Conservation (phyloP, 2,888 invertebrate genomes). For the Calephelis perditalis region DNA sequence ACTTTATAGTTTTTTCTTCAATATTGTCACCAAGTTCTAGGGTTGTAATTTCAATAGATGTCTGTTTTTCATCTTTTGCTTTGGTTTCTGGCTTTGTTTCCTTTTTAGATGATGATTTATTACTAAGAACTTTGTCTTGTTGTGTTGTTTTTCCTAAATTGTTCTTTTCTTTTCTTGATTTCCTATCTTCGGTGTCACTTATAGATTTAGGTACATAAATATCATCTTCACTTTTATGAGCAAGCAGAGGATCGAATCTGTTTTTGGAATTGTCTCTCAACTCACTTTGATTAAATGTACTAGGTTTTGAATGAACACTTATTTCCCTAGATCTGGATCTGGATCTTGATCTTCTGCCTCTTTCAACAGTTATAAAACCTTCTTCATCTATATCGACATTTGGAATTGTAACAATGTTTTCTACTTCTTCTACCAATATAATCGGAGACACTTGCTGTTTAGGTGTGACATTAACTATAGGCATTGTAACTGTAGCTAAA, state of each 20-base stretch:
- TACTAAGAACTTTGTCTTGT: slow-evolving; percentile 41
- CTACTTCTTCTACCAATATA: slow-evolving; percentile 59
- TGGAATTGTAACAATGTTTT: slow-evolving; percentile 40
- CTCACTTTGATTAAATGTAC: slow-evolving; percentile 36
- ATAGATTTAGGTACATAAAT: slow-evolving; percentile 25
- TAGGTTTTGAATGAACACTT: slow-evolving; percentile 48
- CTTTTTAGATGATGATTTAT: slow-evolving; percentile 45
- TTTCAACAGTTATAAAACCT: slow-evolving; percentile 70
- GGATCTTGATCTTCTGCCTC: slow-evolving; percentile 72
- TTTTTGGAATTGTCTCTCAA: slow-evolving; percentile 54
- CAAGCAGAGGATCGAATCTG: slow-evolving; percentile 53
- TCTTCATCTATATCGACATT: slow-evolving; percentile 55
- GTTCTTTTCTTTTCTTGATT: slow-evolving; percentile 45
- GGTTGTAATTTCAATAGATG: slow-evolving; percentile 26
- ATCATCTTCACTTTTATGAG: slow-evolving; percentile 43
- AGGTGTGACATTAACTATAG: slow-evolving; percentile 35
- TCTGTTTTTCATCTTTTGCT: slow-evolving; percentile 39
- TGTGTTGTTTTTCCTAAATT: slow-evolving; percentile 31
- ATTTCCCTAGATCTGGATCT: slow-evolving; percentile 76
- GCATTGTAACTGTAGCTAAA: not conserved
- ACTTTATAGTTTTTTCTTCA: slow-evolving; percentile 23
- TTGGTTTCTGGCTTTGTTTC: slow-evolving; percentile 54
- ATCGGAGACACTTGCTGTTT: slow-evolving; percentile 43
- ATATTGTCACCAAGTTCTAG: slow-evolving; percentile 24
- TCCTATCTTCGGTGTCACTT: too few relatives aligned